Evolutionary conservation across 2,888 invertebrate species (phyloP), one percentile per base, ranked within the genome.

Genomic region (Metellina segmentata): DNA sequence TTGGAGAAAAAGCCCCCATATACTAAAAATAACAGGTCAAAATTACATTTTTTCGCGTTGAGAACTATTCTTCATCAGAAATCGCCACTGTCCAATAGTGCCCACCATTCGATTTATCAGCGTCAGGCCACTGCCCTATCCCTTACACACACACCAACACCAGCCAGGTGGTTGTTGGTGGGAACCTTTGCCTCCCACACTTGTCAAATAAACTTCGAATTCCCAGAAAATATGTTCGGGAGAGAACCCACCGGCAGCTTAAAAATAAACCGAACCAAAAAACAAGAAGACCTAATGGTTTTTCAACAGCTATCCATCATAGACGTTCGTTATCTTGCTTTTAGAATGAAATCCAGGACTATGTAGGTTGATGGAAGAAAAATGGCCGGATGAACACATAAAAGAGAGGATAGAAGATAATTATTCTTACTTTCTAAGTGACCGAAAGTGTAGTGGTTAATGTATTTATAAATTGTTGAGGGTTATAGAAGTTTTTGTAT

Each of bases 351-450:
- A 71, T 49, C 48, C 48, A 9, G n/a, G 48, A 20, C 74, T 61
- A 61, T 74, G 20, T 71, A 52, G 20, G 72, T 72, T 51, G n/a
- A 61, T 61, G 49, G 53, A 53, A 53, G 74, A 85, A 75, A 61
- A 74, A 85, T 85, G 75, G 61, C 53, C 53, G 81, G 81, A 81
- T 71, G 70, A 82, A 34, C 51, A 71, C 81, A 70, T 8, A 51
- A 19, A 49, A 48, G 52, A 71, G 52, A 82, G 82, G 48, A 82
- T 82, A 19, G 82, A 19, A 71, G 70, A 85, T 85, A 85, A 85
- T 85, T 85, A 85, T 85, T 74, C 74, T 85, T 82, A 20, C 70
- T 82, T 53, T 11, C 53, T 75, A 85, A 85, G 85, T 75, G 85
- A 19, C 53, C 52, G 34, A 49, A 85, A 85, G 85, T 49, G 82